These are phyloP conservation scores for Acanthoscelides obtectus DNA, from an alignment of 2,888 invertebrate species.

Conservation along the genomic window DNA sequence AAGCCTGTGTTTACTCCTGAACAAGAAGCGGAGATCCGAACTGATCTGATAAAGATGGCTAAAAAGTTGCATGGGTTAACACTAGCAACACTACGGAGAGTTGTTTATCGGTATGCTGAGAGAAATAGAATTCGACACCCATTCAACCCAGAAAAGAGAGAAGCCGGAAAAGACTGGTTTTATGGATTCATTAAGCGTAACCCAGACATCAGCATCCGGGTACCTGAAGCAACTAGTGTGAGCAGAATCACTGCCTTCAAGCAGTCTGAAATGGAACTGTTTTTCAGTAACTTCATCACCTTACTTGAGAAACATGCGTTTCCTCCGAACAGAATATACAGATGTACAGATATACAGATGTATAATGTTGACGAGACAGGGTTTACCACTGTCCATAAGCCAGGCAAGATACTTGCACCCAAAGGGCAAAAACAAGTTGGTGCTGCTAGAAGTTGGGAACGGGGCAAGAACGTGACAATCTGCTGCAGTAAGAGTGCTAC, in stretches of 20 bases:
- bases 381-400: constrained; percentile 2
- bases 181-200: constrained; percentile 6
- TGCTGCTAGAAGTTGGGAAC: constrained; percentile 9
- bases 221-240: constrained; percentile 5
- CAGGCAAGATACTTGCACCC: constrained; percentile 6
- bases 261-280: constrained; percentile 6
- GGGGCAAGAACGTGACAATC: constrained; percentile 11
- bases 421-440: constrained; percentile 15
- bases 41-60: no score
- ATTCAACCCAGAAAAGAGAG: neutral
- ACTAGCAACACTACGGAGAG: no score
- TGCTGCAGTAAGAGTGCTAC: constrained; percentile 15
- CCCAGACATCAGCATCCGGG: constrained; percentile 3
- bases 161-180: constrained; percentile 11
- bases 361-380: constrained; percentile 5
- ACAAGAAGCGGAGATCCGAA: no score
- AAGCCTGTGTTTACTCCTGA: no score
- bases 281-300: constrained; percentile 9
- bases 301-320: neutral
- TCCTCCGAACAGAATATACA: neutral
- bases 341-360: neutral
- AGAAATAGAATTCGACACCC: constrained; percentile 9
- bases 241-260: constrained; percentile 7
- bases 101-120: constrained; percentile 7
- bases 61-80: no score